Base-by-base conservation (phyloP, 2,888 invertebrate genomes). In the Aelia acuminata region DNA sequence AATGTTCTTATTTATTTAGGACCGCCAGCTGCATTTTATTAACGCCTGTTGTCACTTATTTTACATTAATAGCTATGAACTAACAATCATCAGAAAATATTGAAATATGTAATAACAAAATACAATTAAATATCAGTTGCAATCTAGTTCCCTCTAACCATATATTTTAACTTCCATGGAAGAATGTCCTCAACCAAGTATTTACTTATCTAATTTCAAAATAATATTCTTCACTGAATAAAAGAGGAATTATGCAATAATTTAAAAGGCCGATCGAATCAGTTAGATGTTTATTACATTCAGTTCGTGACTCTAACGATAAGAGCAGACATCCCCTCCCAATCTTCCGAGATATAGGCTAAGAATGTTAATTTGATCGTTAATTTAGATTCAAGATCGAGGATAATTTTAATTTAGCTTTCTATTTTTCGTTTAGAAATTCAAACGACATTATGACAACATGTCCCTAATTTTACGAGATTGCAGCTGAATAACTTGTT, bases 301-400 rank as follows among this genome's bases (percentile, higher is more conserved):
- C 80, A n/a, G 11, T 47, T 80, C 80, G 80, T 80, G 80, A 80
- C 80, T 47, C 7, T 10, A 1, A 39, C n/a, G 80, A 80, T 80
- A 80, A 80, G 80, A n/a, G 43, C n/a, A 43, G 39, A 80, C 43
- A 43, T 43, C 80, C 11, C 80, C 75, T 39, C 35, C 43, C 70
- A 75, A 10, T 20, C 75, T 75, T 47, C 80, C n/a, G 3, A n/a
- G 80, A 80, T 80, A 80, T 43, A 22, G 43, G 20, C 43, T 70
- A 26, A 31, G 35, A 70, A 70, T 70, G 18, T 70, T 70, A 70
- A 70, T 70, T 57, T 26, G 35, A 70, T 35, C 35, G 18, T 70
- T 70, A 70, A 70, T 70, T 57, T 26, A 26, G 15, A 26, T 15
- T 26, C 8, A 35, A 31, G 18, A 26, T 26, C 57, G 18, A 18